Conservation (phyloP, 2,888 invertebrate genomes). For the Polydrusus pterygomalis region DNA sequence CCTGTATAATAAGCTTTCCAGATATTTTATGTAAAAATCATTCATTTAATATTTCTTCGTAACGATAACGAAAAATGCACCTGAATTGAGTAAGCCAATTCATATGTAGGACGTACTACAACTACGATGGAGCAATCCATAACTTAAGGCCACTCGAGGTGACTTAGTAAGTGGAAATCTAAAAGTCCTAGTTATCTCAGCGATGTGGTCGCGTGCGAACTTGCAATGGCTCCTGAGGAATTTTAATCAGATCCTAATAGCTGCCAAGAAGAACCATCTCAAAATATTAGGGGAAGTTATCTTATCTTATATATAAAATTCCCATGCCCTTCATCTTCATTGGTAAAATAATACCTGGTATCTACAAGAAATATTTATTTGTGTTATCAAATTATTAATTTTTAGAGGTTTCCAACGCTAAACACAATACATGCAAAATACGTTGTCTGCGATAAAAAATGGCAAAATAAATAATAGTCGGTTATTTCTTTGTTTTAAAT, state of each 20-base stretch:
- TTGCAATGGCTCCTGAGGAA: constrained; percentile 43
- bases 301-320: too few relatives aligned
- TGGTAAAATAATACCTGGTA: too few relatives aligned
- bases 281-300: constrained; percentile 28
- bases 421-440: too few relatives aligned
- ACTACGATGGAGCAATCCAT: constrained; percentile 31
- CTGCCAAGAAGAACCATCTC: constrained; percentile 42
- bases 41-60: background rate
- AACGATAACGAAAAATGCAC: background rate
- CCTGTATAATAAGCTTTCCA: too few relatives aligned
- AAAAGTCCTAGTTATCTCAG: constrained; percentile 41
- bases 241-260: constrained; percentile 52
- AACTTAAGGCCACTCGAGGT: constrained; percentile 20
- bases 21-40: too few relatives aligned
- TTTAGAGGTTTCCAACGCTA: too few relatives aligned
- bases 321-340: too few relatives aligned
- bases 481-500: too few relatives aligned
- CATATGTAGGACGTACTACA: constrained; percentile 10
- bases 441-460: too few relatives aligned
- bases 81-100: background rate
- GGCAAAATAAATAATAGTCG: too few relatives aligned
- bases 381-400: too few relatives aligned
- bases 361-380: too few relatives aligned
- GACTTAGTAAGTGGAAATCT: constrained; percentile 37
- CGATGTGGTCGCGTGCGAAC: constrained; percentile 45